Percentiles rank a stretch among this genome's conserved stretches.
These are phyloP conservation scores for Podarcis siculus DNA, from an alignment of 2,797 vertebrate species.

Conservation along the genomic window DNA sequence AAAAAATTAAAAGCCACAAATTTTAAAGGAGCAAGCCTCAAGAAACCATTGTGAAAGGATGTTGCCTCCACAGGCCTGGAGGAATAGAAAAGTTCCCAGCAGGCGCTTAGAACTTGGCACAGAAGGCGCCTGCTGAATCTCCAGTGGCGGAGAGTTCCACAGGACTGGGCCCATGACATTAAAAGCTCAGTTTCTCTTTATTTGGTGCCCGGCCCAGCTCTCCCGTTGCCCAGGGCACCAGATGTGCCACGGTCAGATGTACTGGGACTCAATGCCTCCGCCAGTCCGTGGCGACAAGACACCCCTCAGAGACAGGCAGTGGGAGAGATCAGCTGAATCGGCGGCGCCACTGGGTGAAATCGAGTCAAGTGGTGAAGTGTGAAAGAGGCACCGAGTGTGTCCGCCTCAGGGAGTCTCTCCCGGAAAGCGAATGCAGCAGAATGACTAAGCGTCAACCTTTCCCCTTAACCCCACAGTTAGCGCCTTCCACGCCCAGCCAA, in stretches of 20 bases:
- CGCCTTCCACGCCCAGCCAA: conserved; percentile 44
- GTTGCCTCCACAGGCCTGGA: too few relatives aligned
- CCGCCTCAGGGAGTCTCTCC: background rate
- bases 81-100: background rate
- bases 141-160: too few relatives aligned
- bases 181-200: conserved; percentile 12
- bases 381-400: accelerated
- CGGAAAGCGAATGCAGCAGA: background rate
- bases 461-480: conserved; percentile 30
- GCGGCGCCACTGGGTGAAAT: conserved; percentile 59
- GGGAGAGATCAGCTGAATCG: conserved; percentile 11
- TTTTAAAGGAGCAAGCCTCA: too few relatives aligned
- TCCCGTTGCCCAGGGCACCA: background rate
- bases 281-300: background rate
- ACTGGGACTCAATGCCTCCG: background rate
- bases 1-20: too few relatives aligned
- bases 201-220: accelerated
- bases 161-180: too few relatives aligned
- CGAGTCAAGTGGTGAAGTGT: conserved; percentile 23
- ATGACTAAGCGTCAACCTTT: conserved; percentile 29
- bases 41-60: too few relatives aligned
- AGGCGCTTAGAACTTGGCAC: too few relatives aligned
- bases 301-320: conserved; percentile 2
- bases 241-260: background rate
- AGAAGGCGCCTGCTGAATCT: too few relatives aligned